phyloP scores from a whole-genome alignment of 2,797 vertebrate genomes.

The Margarornis squamiger region DNA sequence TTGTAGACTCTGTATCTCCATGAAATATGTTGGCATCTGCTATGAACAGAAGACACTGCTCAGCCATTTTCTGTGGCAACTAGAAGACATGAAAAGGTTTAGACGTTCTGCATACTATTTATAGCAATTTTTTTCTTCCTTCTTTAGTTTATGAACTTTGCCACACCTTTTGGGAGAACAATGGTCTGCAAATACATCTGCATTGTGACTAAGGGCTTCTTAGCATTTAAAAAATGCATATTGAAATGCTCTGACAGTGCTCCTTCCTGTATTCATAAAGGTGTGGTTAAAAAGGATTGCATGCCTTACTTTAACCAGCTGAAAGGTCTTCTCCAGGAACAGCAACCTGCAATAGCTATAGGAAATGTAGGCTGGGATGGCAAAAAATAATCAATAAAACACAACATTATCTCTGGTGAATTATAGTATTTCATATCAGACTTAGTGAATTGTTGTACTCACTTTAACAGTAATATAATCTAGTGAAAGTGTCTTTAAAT shows the following conservation, averaged over 20 bases:
- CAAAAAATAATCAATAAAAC: background rate
- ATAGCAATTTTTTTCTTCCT: background rate
- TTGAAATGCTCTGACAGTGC: background rate
- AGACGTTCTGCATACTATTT: background rate
- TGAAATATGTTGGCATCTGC: background rate
- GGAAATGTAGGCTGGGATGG: background rate
- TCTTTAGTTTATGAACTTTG: slow-evolving; percentile 44
- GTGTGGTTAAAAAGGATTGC: background rate
- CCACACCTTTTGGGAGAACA: slow-evolving; percentile 45
- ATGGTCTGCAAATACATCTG: slow-evolving; percentile 24
- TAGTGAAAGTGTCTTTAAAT: background rate
- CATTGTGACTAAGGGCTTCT: slow-evolving; percentile 42
- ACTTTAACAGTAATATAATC: background rate
- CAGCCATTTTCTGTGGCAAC: background rate
- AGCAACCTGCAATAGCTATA: background rate
- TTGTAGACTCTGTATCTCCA: background rate
- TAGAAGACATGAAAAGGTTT: background rate
- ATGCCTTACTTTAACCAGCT: slow-evolving; percentile 4
- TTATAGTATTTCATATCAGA: background rate
- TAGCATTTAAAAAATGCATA: slow-evolving; percentile 32
- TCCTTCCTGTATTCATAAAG: slow-evolving; percentile 21
- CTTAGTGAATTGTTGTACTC: background rate
- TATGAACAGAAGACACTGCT: background rate
- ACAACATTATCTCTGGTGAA: background rate
- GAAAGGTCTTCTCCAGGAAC: background rate